Base-by-base conservation (phyloP, 1,140 invertebrate species). In the Drosophila guanche region DNA sequence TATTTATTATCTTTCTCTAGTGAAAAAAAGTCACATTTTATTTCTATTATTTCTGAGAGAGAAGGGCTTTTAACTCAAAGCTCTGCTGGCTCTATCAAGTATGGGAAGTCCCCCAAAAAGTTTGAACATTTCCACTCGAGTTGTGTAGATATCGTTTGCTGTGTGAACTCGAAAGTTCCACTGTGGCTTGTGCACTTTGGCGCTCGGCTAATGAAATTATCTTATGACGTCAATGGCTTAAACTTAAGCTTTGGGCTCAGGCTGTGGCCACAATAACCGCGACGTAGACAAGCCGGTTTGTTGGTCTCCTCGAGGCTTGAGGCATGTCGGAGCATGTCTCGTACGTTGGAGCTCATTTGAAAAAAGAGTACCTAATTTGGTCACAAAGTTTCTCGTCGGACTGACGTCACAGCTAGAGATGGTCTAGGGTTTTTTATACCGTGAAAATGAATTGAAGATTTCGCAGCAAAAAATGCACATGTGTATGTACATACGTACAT, bases 141-240 rank as follows among this genome's bases (percentile, higher is more conserved):
- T 22, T 5, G 6, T 5, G 2, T 27, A 29, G 12, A 12, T 3
- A 40, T 55, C 22, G n/a, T 16, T 20, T 10, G 33, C 7, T 41
- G 12, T 43, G 23, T 29, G 29, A 50, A 50, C 14, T 41, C 57
- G 22, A 42, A 72, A 46, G 47, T 65, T 14, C 52, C 33, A 37
- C 47, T 40, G 57, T 58, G 40, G 53, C 71, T 75, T 58, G 61
- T 56, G 61, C 54, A 69, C 68, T 68, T 74, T 74, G 61, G 43
- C 72, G 71, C 42, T 67, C 57, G 42, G 72, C 72, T 76, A 76
- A 76, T 76, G 71, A 76, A 75, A 67, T 76, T 66, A 60, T 37
- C 71, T 76, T 6, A 42, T 81, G 78, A 81, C 78, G 78, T 81
- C 78, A 81, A 65, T 81, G 27, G 54, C 55, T 76, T 68, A 48